phyloP scores from a whole-genome alignment of 2,888 invertebrate species.

The Lithophane socia region DNA sequence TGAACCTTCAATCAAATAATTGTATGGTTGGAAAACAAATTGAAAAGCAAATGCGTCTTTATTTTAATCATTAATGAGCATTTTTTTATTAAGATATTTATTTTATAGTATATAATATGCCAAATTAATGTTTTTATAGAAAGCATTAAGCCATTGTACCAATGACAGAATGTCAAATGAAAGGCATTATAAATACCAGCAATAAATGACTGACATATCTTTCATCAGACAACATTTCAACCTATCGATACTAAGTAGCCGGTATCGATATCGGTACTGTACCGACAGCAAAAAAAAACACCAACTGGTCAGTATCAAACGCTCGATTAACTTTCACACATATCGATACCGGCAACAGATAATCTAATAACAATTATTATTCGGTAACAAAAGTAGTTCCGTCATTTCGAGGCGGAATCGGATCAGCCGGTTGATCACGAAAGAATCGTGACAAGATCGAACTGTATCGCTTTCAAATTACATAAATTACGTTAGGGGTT shows the following conservation, averaged over 20 bases:
- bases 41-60: not conserved
- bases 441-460: conserved; percentile 79
- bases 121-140: not conserved
- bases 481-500: conserved; percentile 66
- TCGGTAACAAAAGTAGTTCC: conserved; percentile 54
- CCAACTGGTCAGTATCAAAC: conserved; percentile 22
- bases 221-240: conserved; percentile 38
- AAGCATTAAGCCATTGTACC: not conserved
- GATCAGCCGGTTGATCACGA: conserved; percentile 72
- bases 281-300: conserved; percentile 38
- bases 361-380: conserved; percentile 63
- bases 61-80: not conserved
- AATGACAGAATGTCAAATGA: conserved; percentile 2
- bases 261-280: conserved; percentile 20
- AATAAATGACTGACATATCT: conserved; percentile 47
- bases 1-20: not conserved
- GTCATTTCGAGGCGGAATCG: conserved; percentile 49
- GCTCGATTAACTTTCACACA: conserved; percentile 60
- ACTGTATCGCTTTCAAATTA: conserved; percentile 83
- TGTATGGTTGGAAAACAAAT: too few species aligned
- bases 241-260: conserved; percentile 26
- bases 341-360: conserved; percentile 60
- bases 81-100: not conserved
- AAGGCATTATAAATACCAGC: conserved; percentile 9
- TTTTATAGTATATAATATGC: not conserved